These are phyloP conservation scores for Yponomeuta evonymella DNA, from an alignment of 2,888 invertebrate species.

Conservation along the genomic window DNA sequence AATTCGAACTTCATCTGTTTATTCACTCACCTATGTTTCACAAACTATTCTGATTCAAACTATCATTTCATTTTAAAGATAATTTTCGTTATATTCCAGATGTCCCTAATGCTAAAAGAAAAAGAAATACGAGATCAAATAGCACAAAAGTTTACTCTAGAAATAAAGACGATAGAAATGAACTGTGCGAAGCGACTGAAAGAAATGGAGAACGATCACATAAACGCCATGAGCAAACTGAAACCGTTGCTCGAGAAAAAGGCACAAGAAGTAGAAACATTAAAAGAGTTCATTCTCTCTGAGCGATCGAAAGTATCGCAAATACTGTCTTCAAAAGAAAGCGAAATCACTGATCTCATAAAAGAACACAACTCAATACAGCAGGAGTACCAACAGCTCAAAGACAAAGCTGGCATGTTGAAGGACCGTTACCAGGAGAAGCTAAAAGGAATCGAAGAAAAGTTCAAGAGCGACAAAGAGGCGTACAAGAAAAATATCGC, in stretches of 20 bases:
- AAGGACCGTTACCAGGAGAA: conserved; percentile 57
- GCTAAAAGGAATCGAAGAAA: conserved; percentile 43
- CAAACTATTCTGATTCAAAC: no score
- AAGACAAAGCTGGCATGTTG: conserved; percentile 51
- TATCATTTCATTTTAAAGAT: not conserved
- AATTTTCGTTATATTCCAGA: conserved; percentile 42
- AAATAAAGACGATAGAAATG: conserved; percentile 77
- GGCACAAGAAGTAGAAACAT: conserved; percentile 68
- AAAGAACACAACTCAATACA: conserved; percentile 60
- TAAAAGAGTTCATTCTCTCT: conserved; percentile 67
- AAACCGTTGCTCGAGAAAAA: conserved; percentile 70
- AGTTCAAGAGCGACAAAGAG: conserved; percentile 53
- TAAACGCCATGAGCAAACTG: conserved; percentile 57
- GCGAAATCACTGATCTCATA: conserved; percentile 63
- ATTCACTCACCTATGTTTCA: no score
- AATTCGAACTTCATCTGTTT: no score
- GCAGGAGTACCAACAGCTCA: conserved; percentile 52
- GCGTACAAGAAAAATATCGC: conserved; percentile 39
- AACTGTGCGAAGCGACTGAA: conserved; percentile 67
- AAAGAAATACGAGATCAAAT: conserved; percentile 80
- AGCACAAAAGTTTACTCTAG: conserved; percentile 78
- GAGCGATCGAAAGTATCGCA: conserved; percentile 70
- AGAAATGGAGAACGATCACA: conserved; percentile 69
- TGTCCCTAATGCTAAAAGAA: conserved; percentile 69
- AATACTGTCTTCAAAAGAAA: conserved; percentile 69